Conservation (phyloP, 2,113 vertebrate genomes). For the Pedetes capensis region DNA sequence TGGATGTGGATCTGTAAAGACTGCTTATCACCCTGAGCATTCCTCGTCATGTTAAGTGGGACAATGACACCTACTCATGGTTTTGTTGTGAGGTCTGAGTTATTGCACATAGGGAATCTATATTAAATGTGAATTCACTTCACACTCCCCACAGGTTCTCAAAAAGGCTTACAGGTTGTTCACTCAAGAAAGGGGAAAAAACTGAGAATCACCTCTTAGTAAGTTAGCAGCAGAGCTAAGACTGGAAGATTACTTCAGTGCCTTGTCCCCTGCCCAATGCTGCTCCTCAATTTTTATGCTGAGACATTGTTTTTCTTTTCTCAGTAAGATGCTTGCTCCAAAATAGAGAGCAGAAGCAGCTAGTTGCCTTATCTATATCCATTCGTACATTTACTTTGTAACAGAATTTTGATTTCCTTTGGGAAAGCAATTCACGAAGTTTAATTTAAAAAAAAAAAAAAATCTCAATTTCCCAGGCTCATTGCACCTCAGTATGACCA, state of each 20-base stretch:
- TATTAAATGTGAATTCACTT: not conserved
- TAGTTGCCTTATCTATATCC: not conserved
- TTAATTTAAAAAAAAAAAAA: not conserved
- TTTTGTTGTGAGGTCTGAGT: constrained; percentile 17
- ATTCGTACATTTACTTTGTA: constrained; percentile 1
- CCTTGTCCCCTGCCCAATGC: not conserved
- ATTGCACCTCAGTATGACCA: not conserved
- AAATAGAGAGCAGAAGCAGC: not conserved
- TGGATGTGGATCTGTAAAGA: not conserved
- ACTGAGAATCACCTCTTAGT: not conserved
- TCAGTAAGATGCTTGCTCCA: not conserved
- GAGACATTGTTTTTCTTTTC: not conserved
- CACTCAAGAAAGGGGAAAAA: not conserved
- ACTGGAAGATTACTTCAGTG: not conserved
- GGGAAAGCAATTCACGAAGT: not conserved
- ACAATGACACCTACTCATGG: not conserved
- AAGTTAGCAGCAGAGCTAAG: not conserved
- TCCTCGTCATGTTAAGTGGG: not conserved
- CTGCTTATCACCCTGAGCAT: not conserved
- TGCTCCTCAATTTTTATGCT: not conserved
- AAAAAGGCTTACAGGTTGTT: not conserved
- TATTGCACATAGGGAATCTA: not conserved
- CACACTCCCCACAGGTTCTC: not conserved
- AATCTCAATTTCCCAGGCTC: not conserved
- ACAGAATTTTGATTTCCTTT: constrained; percentile 22